These are phyloP conservation scores for Melieria crassipennis DNA, from an alignment of 2,888 invertebrate genomes.

Conservation along the genomic window DNA sequence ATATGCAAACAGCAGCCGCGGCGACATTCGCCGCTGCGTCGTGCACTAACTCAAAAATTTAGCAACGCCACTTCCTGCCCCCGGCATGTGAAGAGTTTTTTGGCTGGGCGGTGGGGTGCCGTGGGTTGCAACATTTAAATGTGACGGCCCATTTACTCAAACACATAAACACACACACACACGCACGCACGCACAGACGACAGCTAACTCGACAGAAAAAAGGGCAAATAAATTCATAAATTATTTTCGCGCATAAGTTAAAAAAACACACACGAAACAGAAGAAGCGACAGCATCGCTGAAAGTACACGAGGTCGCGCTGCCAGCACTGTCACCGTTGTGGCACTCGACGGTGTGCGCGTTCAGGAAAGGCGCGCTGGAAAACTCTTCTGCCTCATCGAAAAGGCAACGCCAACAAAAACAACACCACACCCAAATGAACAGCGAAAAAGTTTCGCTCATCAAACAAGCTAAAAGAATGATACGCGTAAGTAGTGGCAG, in stretches of 20 bases:
- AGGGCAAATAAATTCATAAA: slow-evolving; percentile 37
- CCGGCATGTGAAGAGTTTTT: too few species aligned
- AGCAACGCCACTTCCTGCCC: background rate
- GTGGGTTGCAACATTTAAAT: too few species aligned
- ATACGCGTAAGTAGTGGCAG: background rate
- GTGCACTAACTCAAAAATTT: slow-evolving; percentile 16
- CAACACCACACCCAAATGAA: background rate
- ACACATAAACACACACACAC: too few species aligned
- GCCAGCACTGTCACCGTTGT: background rate
- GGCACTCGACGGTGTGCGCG: slow-evolving; percentile 1
- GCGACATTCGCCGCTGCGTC: background rate
- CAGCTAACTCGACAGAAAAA: background rate
- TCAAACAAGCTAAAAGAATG: slow-evolving; percentile 5
- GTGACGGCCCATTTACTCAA: too few species aligned
- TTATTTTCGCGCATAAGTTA: slow-evolving; percentile 38
- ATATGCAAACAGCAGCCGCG: slow-evolving; percentile 38
- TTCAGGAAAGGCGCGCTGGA: background rate
- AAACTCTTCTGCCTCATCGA: slow-evolving; percentile 2
- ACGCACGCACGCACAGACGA: too few species aligned
- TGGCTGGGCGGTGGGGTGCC: too few species aligned
- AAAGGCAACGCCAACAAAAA: slow-evolving; percentile 5
- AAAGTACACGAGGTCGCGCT: background rate
- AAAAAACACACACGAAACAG: slow-evolving; percentile 11
- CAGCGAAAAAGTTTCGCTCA: slow-evolving; percentile 22
- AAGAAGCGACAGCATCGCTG: background rate